Percentiles rank a stretch among this genome's conserved stretches.
These are phyloP conservation scores for Ischnus inquisitorius DNA, from an alignment of 2,888 invertebrate species.

Conservation along the genomic window DNA sequence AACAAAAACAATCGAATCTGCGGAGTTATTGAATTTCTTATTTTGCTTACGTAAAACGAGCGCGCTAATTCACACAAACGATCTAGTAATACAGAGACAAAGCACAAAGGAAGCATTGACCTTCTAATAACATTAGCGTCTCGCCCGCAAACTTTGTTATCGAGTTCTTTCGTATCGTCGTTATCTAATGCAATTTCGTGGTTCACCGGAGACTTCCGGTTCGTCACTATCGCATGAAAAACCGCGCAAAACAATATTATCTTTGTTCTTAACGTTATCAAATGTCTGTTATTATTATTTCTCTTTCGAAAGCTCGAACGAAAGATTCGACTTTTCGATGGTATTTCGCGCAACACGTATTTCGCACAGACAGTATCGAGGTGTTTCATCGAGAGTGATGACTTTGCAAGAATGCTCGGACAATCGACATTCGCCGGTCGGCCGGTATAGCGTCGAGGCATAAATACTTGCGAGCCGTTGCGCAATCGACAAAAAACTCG, in stretches of 20 bases:
- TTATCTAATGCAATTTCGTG: slow-evolving; percentile 5
- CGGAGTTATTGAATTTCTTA: background rate
- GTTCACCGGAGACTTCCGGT: slow-evolving; percentile 6
- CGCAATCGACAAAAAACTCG: slow-evolving; percentile 53
- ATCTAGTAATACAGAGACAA: background rate
- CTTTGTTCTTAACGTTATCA: background rate
- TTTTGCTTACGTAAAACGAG: background rate
- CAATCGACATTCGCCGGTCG: slow-evolving; percentile 5
- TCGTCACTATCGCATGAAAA: background rate
- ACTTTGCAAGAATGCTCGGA: slow-evolving; percentile 27
- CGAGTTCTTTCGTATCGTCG: slow-evolving; percentile 17
- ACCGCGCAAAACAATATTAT: background rate
- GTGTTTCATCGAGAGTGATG: slow-evolving; percentile 24
- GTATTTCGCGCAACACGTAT: background rate
- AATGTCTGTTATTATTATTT: background rate
- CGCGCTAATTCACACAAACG: too few species aligned
- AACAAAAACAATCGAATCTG: background rate
- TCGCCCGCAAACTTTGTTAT: background rate
- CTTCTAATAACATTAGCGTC: slow-evolving; percentile 30
- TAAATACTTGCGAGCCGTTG: slow-evolving; percentile 48
- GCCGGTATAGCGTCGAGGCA: slow-evolving; percentile 14
- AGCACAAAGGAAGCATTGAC: slow-evolving; percentile 37
- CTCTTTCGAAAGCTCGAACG: background rate
- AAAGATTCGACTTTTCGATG: slow-evolving; percentile 1
- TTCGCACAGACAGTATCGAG: background rate